Conservation (phyloP, 2,888 invertebrate genomes). For the Volucella zonaria region DNA sequence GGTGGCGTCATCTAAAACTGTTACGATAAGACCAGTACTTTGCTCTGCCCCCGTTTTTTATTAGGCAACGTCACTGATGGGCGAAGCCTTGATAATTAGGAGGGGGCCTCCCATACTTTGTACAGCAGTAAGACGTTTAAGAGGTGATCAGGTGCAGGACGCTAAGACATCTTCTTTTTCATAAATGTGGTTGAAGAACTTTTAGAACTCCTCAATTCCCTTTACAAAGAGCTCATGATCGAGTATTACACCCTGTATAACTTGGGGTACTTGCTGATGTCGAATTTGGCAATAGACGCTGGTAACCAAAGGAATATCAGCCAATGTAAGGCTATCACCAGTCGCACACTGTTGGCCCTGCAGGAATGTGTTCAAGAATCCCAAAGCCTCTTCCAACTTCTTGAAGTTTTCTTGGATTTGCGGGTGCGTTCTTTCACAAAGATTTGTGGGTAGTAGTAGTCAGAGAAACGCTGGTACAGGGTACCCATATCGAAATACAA, state of each 20-base stretch:
- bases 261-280: constrained; percentile 88
- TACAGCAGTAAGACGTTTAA: too few relatives aligned
- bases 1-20: too few relatives aligned
- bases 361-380: constrained; percentile 88
- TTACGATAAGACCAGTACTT: too few relatives aligned
- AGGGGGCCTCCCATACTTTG: too few relatives aligned
- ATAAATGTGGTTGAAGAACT: constrained; percentile 75
- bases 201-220: constrained; percentile 84
- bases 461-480: constrained; percentile 87
- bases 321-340: constrained; percentile 89
- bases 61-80: too few relatives aligned
- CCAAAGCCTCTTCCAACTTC: constrained; percentile 87
- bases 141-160: too few relatives aligned
- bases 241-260: constrained; percentile 84
- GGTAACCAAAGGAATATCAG: constrained; percentile 88
- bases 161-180: not conserved
- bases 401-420: constrained; percentile 87
- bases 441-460: constrained; percentile 87
- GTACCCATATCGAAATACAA: constrained; percentile 92
- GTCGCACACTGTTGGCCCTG: constrained; percentile 88
- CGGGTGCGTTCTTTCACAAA: constrained; percentile 85
- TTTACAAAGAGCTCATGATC: constrained; percentile 86
- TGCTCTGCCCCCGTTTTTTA: too few relatives aligned
- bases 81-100: too few relatives aligned
- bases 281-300: constrained; percentile 87